Percentiles rank a stretch among this genome's conserved stretches.
Conservation (phyloP, 2,113 vertebrate genomes). For the Chiloscyllium plagiosum region DNA sequence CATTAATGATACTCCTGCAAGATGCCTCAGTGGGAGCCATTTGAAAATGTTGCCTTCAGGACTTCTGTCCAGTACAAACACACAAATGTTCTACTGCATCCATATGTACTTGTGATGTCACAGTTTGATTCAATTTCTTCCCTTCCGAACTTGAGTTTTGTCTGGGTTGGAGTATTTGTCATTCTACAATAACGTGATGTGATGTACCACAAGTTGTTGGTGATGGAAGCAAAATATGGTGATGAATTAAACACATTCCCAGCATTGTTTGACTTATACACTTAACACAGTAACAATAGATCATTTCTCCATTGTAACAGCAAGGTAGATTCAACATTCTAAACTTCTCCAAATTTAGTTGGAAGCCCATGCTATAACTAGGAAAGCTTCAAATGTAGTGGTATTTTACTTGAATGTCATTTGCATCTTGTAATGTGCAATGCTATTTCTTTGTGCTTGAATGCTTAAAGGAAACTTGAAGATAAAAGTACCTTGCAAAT, state of each 20-base stretch:
- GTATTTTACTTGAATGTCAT: background rate
- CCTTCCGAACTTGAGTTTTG: background rate
- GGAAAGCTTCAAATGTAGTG: background rate
- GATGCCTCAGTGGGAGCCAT: background rate
- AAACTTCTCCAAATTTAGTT: background rate
- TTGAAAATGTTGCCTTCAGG: background rate
- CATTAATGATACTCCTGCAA: background rate
- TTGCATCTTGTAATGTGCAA: background rate
- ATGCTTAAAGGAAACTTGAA: background rate
- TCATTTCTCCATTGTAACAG: background rate
- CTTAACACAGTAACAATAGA: background rate
- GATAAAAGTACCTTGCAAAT: background rate
- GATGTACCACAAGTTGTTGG: background rate
- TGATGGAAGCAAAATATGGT: background rate
- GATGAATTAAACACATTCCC: background rate
- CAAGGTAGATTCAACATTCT: background rate
- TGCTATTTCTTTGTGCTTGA: background rate
- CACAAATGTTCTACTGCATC: background rate
- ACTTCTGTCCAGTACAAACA: background rate
- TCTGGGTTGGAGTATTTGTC: background rate
- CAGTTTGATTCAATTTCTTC: background rate
- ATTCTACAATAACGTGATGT: background rate
- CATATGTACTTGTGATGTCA: background rate
- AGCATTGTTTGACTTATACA: background rate
- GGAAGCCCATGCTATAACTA: background rate